Evolutionary conservation across 2,113 vertebrate genomes (phyloP), one percentile per base, ranked within the genome.

Genomic region (Thryonomys swinderianus): DNA sequence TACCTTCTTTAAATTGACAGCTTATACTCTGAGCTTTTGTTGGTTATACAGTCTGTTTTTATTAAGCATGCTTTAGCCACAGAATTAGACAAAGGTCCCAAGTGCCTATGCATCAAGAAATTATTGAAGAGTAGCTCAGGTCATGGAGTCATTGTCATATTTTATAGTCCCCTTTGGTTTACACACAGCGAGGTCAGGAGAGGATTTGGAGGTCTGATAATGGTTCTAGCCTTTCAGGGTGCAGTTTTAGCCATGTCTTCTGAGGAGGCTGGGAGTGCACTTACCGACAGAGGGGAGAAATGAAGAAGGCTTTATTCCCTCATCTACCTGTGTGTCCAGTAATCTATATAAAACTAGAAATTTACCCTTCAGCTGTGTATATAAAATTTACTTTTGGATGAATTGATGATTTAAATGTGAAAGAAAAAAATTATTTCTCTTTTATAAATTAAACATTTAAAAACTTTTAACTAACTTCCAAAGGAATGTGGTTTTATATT

Each of bases 371-470:
- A 71, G 17, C 34, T 69, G 10, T 73, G 20, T 79, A 30, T 55
- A 21, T 37, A 64, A 11, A 86, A 51, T 14, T 73, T 21, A 55
- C 16, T 88, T 88, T 73, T 61, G 67, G 25, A 62, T 93, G 55
- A 93, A 34, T 51, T 62, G 37, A 88, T 51, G 7, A 51, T 53
- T 37, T 84, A 67, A 67, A 30, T 30, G 21, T 80, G 40, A n/a
- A 93, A 71, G 14, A 21, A 2, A 80, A 92, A 71, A 80, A 92
- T 32, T 66, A 71, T 2, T 51, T 96, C 27, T 66, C 55, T 87
- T 84, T 45, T 82, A 57, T 6, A 95, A 93, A 69, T 14, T 74
- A 62, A 82, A 73, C 14, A 37, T 71, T 42, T 91, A 85, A 79
- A 59, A 8, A 66, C 21, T 89, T 88, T 57, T 30, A 82, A 66